phyloP scores from a whole-genome alignment of 2,888 invertebrate species.

The Frankliniella fusca region DNA sequence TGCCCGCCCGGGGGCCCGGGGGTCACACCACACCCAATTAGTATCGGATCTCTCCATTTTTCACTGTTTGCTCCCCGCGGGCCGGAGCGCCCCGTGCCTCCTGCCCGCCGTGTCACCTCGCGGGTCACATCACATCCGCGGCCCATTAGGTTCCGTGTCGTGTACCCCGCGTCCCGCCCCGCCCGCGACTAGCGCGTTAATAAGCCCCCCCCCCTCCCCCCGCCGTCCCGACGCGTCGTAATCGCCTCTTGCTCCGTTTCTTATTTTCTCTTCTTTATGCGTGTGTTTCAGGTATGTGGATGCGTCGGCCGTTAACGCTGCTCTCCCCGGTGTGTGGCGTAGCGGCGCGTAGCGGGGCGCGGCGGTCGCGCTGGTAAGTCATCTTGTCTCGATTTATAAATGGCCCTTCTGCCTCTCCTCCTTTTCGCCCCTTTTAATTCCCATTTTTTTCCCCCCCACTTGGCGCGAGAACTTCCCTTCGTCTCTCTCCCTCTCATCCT shows the following conservation, averaged over 20 bases:
- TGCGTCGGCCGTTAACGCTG: neutral
- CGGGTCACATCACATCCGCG: neutral
- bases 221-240: too few relatives aligned
- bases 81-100: too few relatives aligned
- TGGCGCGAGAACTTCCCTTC: too few relatives aligned
- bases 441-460: neutral
- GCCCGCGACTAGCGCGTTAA: too few relatives aligned
- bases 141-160: neutral
- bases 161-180: neutral
- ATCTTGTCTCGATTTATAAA: constrained; percentile 14
- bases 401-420: neutral
- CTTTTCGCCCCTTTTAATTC: neutral
- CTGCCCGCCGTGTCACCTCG: neutral
- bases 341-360: neutral
- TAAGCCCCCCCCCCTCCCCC: neutral
- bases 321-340: neutral
- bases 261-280: neutral
- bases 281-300: constrained; percentile 13
- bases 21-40: too few relatives aligned
- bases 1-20: too few relatives aligned
- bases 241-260: too few relatives aligned
- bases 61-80: too few relatives aligned
- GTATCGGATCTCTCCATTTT: too few relatives aligned
- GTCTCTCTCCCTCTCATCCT: too few relatives aligned
- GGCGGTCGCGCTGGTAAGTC: neutral